Conservation (phyloP, 2,113 vertebrate genomes). For the Malurus alboscapulatus region DNA sequence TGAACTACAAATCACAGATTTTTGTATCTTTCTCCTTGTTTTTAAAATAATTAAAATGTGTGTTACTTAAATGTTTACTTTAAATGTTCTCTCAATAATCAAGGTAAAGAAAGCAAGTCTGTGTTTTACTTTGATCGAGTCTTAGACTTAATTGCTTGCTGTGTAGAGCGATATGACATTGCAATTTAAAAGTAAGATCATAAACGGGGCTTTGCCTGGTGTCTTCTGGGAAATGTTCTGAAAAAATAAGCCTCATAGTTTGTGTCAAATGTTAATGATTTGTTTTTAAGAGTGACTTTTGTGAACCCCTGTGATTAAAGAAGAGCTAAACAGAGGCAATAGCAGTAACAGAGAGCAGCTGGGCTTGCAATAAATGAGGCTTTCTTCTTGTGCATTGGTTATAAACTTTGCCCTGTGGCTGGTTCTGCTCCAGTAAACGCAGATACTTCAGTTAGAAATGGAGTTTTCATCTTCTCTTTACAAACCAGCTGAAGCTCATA, state of each 20-base stretch:
- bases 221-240: background rate
- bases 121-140: background rate
- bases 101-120: background rate
- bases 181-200: background rate
- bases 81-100: background rate
- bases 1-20: background rate
- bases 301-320: background rate
- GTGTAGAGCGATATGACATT: background rate
- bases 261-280: background rate
- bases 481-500: background rate
- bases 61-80: background rate
- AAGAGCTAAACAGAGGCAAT: background rate
- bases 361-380: background rate
- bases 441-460: background rate
- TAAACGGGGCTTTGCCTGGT: background rate
- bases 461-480: slow-evolving; percentile 13
- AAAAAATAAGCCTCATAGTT: background rate
- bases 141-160: background rate
- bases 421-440: slow-evolving; percentile 7
- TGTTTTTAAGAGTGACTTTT: background rate
- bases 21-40: background rate
- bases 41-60: background rate
- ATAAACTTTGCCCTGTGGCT: slow-evolving; percentile 29
- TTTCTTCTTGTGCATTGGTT: background rate
- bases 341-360: background rate